phyloP scores from a whole-genome alignment of 2,888 invertebrate species.

The Venusia cambrica region DNA sequence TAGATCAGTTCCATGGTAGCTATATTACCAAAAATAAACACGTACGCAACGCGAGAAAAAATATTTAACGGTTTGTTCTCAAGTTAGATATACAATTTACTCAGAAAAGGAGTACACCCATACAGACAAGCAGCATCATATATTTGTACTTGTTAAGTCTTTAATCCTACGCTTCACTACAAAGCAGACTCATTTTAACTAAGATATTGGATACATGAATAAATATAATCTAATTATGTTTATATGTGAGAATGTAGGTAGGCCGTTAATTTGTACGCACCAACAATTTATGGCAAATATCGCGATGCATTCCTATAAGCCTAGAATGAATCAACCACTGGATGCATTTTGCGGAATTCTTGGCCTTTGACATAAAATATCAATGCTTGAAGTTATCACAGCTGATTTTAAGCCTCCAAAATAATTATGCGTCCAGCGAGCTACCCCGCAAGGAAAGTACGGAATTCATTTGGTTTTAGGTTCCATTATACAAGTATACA shows the following conservation, averaged over 20 bases:
- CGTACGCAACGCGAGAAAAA: too few relatives aligned
- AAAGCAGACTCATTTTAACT: conserved; percentile 38
- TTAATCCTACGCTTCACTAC: conserved; percentile 35
- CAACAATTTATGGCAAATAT: conserved; percentile 33
- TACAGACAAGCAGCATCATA: conserved; percentile 17
- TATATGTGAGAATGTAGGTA: conserved; percentile 27
- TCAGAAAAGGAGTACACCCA: background rate
- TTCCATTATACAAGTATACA: too few relatives aligned
- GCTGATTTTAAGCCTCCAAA: too few relatives aligned
- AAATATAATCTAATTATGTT: conserved; percentile 54
- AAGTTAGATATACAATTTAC: too few relatives aligned
- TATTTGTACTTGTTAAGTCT: conserved; percentile 59
- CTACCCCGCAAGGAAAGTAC: conserved; percentile 17
- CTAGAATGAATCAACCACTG: conserved; percentile 1
- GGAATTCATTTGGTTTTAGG: conserved; percentile 21
- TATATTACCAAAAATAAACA: too few relatives aligned
- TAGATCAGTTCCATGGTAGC: too few relatives aligned
- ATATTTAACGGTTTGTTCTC: too few relatives aligned
- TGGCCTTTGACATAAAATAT: too few relatives aligned
- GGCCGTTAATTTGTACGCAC: conserved; percentile 36
- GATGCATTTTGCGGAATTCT: too few relatives aligned
- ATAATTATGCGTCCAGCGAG: conserved; percentile 3
- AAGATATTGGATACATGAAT: conserved; percentile 57
- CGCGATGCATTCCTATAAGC: conserved; percentile 13
- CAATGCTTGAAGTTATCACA: too few relatives aligned